Base-by-base conservation (phyloP, 92 coral and sea anemone species). In the Epizoanthus stellaris region DNA sequence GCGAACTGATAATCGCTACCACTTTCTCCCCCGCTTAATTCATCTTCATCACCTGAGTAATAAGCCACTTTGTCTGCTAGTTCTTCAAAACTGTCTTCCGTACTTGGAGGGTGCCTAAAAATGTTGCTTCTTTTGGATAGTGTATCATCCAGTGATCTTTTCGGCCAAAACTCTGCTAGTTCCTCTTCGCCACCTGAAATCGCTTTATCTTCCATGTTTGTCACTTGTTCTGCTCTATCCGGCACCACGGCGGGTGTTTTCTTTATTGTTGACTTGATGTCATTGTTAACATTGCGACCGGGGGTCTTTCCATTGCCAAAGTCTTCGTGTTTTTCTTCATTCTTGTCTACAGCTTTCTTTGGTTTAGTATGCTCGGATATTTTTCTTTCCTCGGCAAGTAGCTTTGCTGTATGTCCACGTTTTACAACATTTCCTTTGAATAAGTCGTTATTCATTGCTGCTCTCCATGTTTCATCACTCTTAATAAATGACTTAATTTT, bases 161-260 rank as follows among this genome's bases (percentile, higher is more conserved):
- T 43, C 49, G 83, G 83, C 83, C 83, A 79, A 63, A 79, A 79
- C 61, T 64, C 83, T n/a, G 83, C 83, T 2, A 82, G 76, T 42
- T 67, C 86, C 49, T 82, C 86, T 53, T 70, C 75, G 12, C 86
- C 67, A 34, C 86, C 86, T 67, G 68, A 25, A 82, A 79, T 79
- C 20, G 83, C 67, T 82, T 52, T 82, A 13, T 82, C 86, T 67
- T 82, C 76, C 30, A 70, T 40, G 30, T 17, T 67, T 25, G 39
- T 4, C 47, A n/a, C 58, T 9, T 59, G 6, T 7, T 76, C 54
- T 0, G 60, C 56, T 52, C 15, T 63, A 17, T 76, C 59, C 16
- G 15, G 21, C 21, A 63, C 34, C 53, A 60, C 64, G 14, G 58
- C 60, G 43, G 15, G 23, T 13, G 3, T 63, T 17, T 2, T 19